Conservation (phyloP, 2,797 vertebrate genomes). For the Phataginus tetradactyla region DNA sequence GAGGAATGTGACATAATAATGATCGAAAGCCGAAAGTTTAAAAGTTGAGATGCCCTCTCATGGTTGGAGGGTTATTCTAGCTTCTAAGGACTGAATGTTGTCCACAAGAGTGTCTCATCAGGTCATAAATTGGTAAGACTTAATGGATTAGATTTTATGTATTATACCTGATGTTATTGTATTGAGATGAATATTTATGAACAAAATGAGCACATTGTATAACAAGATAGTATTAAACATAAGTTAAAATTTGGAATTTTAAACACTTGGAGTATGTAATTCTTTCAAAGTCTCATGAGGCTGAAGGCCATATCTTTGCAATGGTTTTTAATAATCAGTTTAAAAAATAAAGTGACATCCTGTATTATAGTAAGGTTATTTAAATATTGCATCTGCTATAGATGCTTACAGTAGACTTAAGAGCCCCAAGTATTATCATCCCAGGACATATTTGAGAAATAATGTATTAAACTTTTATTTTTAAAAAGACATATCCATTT, state of each 20-base stretch:
- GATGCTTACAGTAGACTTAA: conserved; percentile 49
- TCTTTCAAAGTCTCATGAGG: conserved; percentile 58
- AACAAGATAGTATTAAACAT: conserved; percentile 75
- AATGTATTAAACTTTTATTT: neutral
- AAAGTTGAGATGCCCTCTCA: conserved; percentile 84
- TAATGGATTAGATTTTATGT: conserved; percentile 84
- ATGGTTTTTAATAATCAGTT: conserved; percentile 66
- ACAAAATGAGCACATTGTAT: conserved; percentile 78
- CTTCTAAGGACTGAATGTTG: conserved; percentile 84
- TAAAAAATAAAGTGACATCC: conserved; percentile 65
- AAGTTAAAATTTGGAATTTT: conserved; percentile 72
- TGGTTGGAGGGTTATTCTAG: conserved; percentile 84
- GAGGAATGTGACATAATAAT: conserved; percentile 85
- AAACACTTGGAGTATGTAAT: conserved; percentile 72
- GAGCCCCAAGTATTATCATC: conserved; percentile 27
- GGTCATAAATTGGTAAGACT: conserved; percentile 85
- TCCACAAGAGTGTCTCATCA: conserved; percentile 85
- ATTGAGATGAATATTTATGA: conserved; percentile 83
- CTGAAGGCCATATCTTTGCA: conserved; percentile 60
- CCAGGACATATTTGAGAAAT: conserved; percentile 59
- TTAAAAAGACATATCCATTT: neutral
- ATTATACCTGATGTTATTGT: conserved; percentile 84
- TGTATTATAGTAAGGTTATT: conserved; percentile 43
- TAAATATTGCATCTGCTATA: conserved; percentile 58
- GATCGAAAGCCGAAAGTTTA: conserved; percentile 84